Percentiles rank a stretch among this genome's conserved stretches.
These are phyloP conservation scores for Lasius platythorax DNA, from an alignment of 2,888 invertebrate species.

Conservation along the genomic window DNA sequence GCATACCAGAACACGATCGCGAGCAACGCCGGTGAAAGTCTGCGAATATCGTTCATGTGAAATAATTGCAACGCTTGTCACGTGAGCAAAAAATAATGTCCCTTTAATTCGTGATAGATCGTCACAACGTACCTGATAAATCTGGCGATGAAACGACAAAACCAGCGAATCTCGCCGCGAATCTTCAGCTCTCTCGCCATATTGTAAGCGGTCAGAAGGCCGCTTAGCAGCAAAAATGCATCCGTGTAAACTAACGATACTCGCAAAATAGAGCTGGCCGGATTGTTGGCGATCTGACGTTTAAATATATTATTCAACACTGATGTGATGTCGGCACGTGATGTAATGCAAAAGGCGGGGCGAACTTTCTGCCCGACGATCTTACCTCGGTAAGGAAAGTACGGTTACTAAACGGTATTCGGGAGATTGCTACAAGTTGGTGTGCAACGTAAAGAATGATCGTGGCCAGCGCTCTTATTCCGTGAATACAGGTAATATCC, in stretches of 20 bases:
- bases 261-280: conserved; percentile 88
- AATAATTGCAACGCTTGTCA: neutral
- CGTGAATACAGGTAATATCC: conserved; percentile 91
- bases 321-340: conserved; percentile 26
- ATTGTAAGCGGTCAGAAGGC: conserved; percentile 89
- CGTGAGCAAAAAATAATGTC: neutral
- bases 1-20: conserved; percentile 90
- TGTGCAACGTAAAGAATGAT: conserved; percentile 89
- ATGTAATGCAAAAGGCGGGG: neutral
- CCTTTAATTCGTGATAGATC: neutral
- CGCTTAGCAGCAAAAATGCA: conserved; percentile 90
- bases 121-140: conserved; percentile 87
- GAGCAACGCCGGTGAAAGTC: conserved; percentile 89
- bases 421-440: conserved; percentile 89
- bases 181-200: conserved; percentile 87
- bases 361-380: neutral
- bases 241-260: conserved; percentile 90
- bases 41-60: conserved; percentile 78
- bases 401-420: conserved; percentile 89
- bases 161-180: conserved; percentile 87
- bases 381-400: conserved; percentile 88
- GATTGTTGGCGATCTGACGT: conserved; percentile 87
- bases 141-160: conserved; percentile 88
- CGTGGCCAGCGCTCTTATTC: conserved; percentile 90
- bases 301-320: conserved; percentile 68